Evolutionary conservation across 2,888 invertebrate species (phyloP).

Genomic region (Tiliacea citrago): DNA sequence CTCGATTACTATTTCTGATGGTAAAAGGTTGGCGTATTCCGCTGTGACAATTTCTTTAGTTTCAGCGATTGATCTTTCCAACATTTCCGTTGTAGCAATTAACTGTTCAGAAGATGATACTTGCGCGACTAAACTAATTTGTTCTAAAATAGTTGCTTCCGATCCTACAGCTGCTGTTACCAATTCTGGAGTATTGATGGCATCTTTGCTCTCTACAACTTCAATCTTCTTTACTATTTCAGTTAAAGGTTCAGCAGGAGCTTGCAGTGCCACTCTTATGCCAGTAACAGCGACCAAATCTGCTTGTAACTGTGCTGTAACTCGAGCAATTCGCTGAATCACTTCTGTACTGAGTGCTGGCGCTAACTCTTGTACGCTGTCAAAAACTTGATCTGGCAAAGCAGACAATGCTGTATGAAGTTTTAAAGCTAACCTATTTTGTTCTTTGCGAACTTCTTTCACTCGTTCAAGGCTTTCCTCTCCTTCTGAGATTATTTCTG

Average conservation of each 20-base stretch:
- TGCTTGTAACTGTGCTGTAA: constrained; percentile 77
- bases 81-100: constrained; percentile 36
- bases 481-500: constrained; percentile 55
- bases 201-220: constrained; percentile 20
- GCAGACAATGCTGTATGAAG: constrained; percentile 75
- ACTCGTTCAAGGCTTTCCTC: constrained; percentile 48
- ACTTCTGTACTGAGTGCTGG: constrained; percentile 69
- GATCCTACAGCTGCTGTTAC: constrained; percentile 26
- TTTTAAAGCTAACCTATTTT: constrained; percentile 72
- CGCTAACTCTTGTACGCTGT: constrained; percentile 73
- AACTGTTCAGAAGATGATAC: constrained; percentile 23
- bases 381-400: constrained; percentile 76
- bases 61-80: constrained; percentile 40
- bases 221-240: constrained; percentile 39
- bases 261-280: constrained; percentile 67
- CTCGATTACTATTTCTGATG: constrained; percentile 1
- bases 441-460: constrained; percentile 58
- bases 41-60: constrained; percentile 29
- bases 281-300: constrained; percentile 76
- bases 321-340: constrained; percentile 73
- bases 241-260: constrained; percentile 55
- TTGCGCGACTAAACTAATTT: constrained; percentile 36
- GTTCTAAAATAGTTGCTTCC: constrained; percentile 49
- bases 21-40: constrained; percentile 17
- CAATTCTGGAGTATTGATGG: constrained; percentile 31